Conservation (phyloP, 2,113 vertebrate genomes). For the Regulus satrapa region DNA sequence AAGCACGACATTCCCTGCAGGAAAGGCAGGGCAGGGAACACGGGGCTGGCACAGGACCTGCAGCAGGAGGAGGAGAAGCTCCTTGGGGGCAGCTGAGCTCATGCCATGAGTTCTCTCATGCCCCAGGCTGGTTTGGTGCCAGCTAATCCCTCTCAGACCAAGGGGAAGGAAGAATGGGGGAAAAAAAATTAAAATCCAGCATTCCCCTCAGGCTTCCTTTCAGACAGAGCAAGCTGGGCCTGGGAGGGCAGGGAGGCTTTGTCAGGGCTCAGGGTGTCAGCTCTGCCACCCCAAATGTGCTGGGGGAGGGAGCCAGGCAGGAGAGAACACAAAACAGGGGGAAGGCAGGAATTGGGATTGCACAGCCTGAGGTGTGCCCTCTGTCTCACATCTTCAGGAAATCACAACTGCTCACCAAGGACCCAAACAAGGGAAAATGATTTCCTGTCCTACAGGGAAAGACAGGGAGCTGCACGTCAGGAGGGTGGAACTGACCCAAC, state of each 20-base stretch:
- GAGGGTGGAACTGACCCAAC: not conserved
- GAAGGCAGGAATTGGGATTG: not conserved
- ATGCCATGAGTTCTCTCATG: not conserved
- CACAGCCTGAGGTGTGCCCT: not conserved
- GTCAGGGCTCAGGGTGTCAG: not conserved
- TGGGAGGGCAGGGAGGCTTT: not conserved
- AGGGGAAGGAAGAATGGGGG: not conserved
- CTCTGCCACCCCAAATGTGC: not conserved
- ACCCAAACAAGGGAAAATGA: not conserved
- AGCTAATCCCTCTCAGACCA: not conserved
- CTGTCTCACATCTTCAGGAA: not conserved
- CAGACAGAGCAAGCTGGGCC: not conserved
- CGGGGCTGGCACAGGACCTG: not conserved
- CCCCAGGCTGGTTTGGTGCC: not conserved
- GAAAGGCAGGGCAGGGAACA: not conserved
- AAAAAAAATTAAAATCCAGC: not conserved
- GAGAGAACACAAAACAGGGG: not conserved
- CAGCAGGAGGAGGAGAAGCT: not conserved
- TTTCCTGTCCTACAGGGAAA: accelerated
- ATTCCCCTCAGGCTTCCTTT: not conserved
- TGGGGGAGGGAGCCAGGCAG: accelerated
- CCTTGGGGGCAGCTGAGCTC: not conserved
- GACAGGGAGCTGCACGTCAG: not conserved
- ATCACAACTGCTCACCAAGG: not conserved
- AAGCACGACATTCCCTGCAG: not conserved